These are phyloP conservation scores for Bergia sp. DNA, from an alignment of 92 coral and sea anemone species.

Conservation along the genomic window DNA sequence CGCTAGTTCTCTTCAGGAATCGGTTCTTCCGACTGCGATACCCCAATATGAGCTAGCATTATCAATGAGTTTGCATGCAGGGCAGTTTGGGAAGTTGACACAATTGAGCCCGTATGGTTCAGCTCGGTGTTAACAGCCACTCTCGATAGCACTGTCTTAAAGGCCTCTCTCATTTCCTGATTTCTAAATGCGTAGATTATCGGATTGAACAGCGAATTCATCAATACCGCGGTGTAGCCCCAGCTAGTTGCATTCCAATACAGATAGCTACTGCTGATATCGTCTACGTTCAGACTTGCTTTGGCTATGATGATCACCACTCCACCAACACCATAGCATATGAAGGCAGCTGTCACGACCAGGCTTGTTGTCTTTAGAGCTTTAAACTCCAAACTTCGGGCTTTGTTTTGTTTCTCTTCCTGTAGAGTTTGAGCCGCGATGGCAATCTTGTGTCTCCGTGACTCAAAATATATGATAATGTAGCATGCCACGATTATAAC, in stretches of 20 bases:
- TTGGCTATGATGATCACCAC: background rate
- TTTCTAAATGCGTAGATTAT: constrained; percentile 11
- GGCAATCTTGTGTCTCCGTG: background rate
- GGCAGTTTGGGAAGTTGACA: background rate
- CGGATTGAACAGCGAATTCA: constrained; percentile 20
- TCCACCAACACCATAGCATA: background rate
- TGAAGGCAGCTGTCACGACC: background rate
- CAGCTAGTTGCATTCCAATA: constrained; percentile 1
- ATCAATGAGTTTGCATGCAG: background rate
- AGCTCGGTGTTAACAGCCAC: background rate
- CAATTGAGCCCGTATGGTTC: background rate
- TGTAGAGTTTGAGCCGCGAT: background rate
- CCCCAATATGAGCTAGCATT: background rate
- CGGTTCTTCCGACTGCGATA: background rate
- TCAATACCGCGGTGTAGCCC: background rate
- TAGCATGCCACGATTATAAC: background rate
- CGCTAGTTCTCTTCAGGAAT: background rate
- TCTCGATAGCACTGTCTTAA: background rate
- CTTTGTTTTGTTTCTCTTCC: background rate
- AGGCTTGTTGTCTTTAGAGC: constrained; percentile 12
- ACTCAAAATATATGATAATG: background rate
- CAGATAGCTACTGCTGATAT: background rate
- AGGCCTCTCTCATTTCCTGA: background rate
- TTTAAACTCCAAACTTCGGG: constrained; percentile 16
- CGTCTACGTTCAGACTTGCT: background rate